phyloP scores from a whole-genome alignment of 2,113 vertebrate species.

The Crocuta crocuta region DNA sequence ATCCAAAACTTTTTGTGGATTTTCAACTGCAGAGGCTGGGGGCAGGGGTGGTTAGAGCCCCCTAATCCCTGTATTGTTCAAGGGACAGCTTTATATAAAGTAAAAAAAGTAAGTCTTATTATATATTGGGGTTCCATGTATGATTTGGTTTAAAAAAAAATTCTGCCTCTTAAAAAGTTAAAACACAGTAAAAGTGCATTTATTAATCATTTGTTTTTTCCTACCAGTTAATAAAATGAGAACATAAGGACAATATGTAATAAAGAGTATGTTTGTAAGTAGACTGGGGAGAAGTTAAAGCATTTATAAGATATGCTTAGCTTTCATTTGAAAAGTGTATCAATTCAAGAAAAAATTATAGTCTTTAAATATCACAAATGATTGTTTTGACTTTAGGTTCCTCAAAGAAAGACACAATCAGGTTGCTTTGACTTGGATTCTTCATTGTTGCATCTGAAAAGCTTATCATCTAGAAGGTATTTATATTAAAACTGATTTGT shows the following conservation, averaged over 20 bases:
- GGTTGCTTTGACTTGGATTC: conserved; percentile 98
- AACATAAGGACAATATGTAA: background rate
- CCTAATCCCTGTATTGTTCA: background rate
- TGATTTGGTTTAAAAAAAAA: conserved; percentile 18
- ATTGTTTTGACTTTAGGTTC: conserved; percentile 91
- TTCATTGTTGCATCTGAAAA: conserved; percentile 93
- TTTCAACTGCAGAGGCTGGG: background rate
- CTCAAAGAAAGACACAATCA: conserved; percentile 96
- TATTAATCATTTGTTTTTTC: conserved; percentile 26
- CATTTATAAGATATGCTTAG: conserved; percentile 33
- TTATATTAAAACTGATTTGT: conserved; percentile 55
- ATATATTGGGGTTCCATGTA: background rate
- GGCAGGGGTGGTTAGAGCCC: background rate
- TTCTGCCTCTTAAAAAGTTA: conserved; percentile 3
- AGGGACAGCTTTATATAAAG: background rate
- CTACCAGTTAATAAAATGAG: conserved; percentile 52
- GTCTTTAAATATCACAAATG: background rate
- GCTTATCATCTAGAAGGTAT: conserved; percentile 93
- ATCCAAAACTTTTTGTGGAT: background rate
- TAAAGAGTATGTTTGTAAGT: conserved; percentile 47
- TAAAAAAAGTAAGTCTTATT: background rate
- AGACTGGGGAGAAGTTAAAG: background rate
- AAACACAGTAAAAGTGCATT: conserved; percentile 35
- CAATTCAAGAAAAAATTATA: conserved; percentile 30
- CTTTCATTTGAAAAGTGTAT: background rate